A percentile compares a stretch with the other conserved stretches of the same genome.
Conservation (phyloP, 2,113 vertebrate genomes). For the Sula dactylatra region DNA sequence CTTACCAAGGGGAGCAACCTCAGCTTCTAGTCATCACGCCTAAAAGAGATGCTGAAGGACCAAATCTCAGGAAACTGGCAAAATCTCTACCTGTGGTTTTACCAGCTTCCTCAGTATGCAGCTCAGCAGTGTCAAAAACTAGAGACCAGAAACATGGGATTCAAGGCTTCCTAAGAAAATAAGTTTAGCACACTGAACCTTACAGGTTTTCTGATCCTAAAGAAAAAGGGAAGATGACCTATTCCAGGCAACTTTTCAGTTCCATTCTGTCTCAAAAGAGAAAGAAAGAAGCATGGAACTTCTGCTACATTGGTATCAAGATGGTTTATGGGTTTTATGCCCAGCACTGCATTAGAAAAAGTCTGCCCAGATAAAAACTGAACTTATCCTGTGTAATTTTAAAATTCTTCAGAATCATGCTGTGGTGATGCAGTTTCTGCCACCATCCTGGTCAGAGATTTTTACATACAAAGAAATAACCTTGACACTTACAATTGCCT, state of each 20-base stretch:
- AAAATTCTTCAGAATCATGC: not conserved
- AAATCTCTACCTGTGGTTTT: not conserved
- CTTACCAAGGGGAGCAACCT: not conserved
- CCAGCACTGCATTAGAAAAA: not conserved
- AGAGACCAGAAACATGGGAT: not conserved
- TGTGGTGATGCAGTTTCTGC: not conserved
- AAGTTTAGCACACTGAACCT: not conserved
- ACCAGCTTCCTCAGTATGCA: not conserved
- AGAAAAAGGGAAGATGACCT: not conserved
- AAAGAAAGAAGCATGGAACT: not conserved
- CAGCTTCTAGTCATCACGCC: not conserved
- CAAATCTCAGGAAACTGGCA: not conserved
- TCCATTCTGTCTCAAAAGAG: not conserved
- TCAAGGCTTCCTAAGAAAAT: not conserved
- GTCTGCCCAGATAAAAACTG: not conserved
- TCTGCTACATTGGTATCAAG: not conserved
- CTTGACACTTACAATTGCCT: not conserved
- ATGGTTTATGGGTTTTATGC: not conserved
- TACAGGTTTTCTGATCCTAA: not conserved
- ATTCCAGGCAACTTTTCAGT: not conserved
- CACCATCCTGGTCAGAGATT: not conserved
- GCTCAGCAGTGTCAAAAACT: not conserved
- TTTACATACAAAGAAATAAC: not conserved
- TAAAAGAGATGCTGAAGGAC: not conserved
- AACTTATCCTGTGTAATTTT: not conserved